These are phyloP conservation scores for Coregonus clupeaformis DNA, from an alignment of 2,113 vertebrate species.

Conservation along the genomic window DNA sequence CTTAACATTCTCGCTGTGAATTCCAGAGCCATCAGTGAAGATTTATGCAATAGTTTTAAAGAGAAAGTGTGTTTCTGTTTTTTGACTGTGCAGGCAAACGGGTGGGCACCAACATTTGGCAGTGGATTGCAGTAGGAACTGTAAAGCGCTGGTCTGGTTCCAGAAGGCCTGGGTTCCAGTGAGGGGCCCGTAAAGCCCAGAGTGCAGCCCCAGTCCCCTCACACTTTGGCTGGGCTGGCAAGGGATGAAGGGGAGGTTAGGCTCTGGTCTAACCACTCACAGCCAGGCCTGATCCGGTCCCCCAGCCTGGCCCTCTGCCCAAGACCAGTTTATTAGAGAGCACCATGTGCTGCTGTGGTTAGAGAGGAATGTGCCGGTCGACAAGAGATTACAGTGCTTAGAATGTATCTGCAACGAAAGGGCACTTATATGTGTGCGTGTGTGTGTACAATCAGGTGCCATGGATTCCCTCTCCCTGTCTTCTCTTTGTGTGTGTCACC, in stretches of 20 bases:
- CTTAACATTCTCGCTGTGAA: no score
- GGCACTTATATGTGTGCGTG: constrained; percentile 2
- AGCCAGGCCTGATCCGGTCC: constrained; percentile 61
- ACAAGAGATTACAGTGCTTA: constrained; percentile 66
- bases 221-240: constrained; percentile 73
- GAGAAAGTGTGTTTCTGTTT: not conserved
- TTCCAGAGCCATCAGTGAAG: no score
- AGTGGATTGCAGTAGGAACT: constrained; percentile 73
- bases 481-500: not conserved
- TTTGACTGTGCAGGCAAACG: not conserved
- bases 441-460: no score
- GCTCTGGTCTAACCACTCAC: constrained; percentile 77
- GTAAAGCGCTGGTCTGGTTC: constrained; percentile 83
- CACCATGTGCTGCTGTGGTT: constrained; percentile 49
- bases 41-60: no score
- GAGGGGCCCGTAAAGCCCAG: constrained; percentile 82
- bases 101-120: constrained; percentile 23
- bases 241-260: constrained; percentile 60
- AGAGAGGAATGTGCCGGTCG: constrained; percentile 71
- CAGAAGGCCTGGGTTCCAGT: constrained; percentile 53
- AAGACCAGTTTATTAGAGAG: constrained; percentile 76
- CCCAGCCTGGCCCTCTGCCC: constrained; percentile 73
- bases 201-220: constrained; percentile 72
- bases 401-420: constrained; percentile 35
- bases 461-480: no score